Conservation (phyloP, 1,140 invertebrate genomes). For the Ganaspis sp. region DNA sequence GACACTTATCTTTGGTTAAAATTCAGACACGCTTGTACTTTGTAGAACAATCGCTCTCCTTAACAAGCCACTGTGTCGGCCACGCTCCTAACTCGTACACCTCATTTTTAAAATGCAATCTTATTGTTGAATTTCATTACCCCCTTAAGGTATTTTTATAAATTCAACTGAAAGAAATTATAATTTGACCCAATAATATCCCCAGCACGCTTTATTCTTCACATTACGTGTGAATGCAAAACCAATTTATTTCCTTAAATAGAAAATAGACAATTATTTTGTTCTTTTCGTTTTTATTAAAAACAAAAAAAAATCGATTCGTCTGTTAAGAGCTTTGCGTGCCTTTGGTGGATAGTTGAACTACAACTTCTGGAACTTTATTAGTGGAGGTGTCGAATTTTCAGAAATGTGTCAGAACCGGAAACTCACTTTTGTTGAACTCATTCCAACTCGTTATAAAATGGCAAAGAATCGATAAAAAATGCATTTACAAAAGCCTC, state of each 20-base stretch:
- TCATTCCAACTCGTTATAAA: conserved; percentile 17
- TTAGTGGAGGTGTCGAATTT: conserved; percentile 51
- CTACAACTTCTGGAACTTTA: conserved; percentile 50
- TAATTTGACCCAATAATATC: conserved; percentile 42
- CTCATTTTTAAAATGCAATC: conserved; percentile 50
- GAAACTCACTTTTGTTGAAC: conserved; percentile 9
- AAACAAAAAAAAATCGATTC: conserved; percentile 43
- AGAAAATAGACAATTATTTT: too few relatives aligned
- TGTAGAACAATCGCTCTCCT: conserved; percentile 54
- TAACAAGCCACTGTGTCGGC: conserved; percentile 60
- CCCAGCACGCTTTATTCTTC: neutral
- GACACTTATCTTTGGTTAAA: conserved; percentile 11
- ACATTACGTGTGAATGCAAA: neutral
- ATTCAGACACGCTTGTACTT: conserved; percentile 35
- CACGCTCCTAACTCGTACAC: conserved; percentile 56
- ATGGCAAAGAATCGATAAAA: neutral
- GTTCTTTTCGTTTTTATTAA: neutral
- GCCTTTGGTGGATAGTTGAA: conserved; percentile 23
- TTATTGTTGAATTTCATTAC: conserved; percentile 40
- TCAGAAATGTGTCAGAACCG: conserved; percentile 29
- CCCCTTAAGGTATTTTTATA: conserved; percentile 44
- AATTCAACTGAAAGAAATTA: conserved; percentile 28
- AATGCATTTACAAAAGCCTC: neutral
- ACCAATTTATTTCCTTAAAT: conserved; percentile 13
- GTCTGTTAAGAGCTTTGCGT: conserved; percentile 42